phyloP scores from a whole-genome alignment of 2,797 vertebrate species.

The Poliocrania exsul region DNA sequence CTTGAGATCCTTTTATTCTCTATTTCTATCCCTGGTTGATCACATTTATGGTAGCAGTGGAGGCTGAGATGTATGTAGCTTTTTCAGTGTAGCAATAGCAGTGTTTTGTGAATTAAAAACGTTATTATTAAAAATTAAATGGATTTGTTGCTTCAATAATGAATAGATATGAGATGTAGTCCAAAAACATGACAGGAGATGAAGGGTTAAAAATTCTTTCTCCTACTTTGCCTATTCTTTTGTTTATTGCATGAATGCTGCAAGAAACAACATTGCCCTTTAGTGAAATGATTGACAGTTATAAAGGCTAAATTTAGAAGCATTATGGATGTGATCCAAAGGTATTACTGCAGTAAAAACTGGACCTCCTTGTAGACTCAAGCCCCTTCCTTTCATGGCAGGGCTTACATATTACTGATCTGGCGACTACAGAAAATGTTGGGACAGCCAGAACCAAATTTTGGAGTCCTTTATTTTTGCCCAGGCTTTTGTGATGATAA shows the following conservation, averaged over 20 bases:
- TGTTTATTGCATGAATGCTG: background rate
- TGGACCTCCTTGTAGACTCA: background rate
- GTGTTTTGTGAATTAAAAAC: background rate
- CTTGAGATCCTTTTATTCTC: background rate
- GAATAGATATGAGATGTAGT: background rate
- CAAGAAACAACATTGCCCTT: background rate
- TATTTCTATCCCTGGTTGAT: background rate
- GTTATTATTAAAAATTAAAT: background rate
- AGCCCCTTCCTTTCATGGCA: background rate
- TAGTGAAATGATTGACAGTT: background rate
- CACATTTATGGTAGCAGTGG: background rate
- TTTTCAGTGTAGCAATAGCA: background rate
- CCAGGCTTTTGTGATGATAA: background rate
- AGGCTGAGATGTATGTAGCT: background rate
- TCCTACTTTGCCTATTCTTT: background rate
- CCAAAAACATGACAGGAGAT: background rate
- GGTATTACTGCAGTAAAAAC: background rate
- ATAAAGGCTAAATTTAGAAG: background rate
- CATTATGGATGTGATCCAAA: background rate
- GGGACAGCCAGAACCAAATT: background rate
- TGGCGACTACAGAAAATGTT: background rate
- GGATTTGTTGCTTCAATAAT: background rate
- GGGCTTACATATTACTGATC: background rate
- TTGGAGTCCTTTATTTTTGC: background rate
- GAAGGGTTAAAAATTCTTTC: background rate